Conservation (phyloP, 2,888 invertebrate genomes). For the Cryptocheilus praepositus region DNA sequence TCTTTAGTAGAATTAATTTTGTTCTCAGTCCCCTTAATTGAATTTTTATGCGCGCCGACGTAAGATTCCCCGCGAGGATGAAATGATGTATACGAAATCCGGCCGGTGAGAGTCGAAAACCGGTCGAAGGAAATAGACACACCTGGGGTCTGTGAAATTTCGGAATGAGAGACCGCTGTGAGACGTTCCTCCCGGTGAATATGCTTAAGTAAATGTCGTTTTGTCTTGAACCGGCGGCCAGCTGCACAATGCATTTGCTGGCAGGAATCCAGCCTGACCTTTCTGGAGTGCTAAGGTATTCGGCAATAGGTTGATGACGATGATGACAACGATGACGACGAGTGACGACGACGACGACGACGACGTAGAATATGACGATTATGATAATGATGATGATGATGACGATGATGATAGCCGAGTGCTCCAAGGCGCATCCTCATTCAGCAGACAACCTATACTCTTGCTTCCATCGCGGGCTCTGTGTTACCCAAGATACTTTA, state of each 20-base stretch:
- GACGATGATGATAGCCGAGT: conserved; percentile 23
- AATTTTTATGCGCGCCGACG: too few species aligned
- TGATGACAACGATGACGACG: conserved; percentile 1
- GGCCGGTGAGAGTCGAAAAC: too few species aligned
- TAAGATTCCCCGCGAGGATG: too few species aligned
- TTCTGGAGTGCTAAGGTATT: conserved; percentile 41
- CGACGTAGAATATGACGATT: conserved; percentile 1
- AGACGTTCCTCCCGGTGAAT: too few species aligned
- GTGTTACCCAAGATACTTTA: conserved; percentile 72
- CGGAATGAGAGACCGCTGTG: too few species aligned
- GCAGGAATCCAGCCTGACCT: conserved; percentile 48
- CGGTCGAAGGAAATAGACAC: too few species aligned
- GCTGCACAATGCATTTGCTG: conserved; percentile 18
- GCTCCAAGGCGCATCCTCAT: conserved; percentile 56
- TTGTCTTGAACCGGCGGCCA: conserved; percentile 20
- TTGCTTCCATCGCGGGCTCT: conserved; percentile 33
- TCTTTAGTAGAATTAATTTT: too few species aligned
- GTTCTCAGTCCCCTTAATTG: too few species aligned
- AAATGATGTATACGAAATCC: too few species aligned
- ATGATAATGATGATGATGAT: conserved; percentile 48
- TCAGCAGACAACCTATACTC: conserved; percentile 56
- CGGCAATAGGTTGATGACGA: conserved; percentile 22
- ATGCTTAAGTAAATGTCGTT: conserved; percentile 28
- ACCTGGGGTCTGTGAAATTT: too few species aligned
- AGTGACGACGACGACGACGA: conserved; percentile 27